Evolutionary conservation across 2,888 invertebrate genomes (phyloP), one percentile per base, ranked within the genome.

Genomic region (Villa cingulata): DNA sequence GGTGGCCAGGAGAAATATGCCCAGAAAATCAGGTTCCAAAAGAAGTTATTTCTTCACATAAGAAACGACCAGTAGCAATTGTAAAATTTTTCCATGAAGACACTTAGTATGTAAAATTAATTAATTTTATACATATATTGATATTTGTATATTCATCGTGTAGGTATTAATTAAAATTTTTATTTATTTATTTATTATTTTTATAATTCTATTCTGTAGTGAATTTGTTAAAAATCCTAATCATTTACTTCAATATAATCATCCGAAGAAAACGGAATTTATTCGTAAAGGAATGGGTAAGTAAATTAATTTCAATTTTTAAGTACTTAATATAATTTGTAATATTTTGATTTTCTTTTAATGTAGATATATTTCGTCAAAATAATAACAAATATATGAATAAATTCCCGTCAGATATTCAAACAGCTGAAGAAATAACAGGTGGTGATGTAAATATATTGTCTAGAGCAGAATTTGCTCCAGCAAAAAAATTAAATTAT

Each of bases 31-130:
- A 74, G 59, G 69, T 85, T 48, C 81, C 84, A 20, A 76, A 79
- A 56, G 83, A 84, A 60, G 72, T 83, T 55, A 69, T 80, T 51
- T 67, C 70, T 41, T 77, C 79, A 46, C 75, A 81, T 59, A 74
- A 76, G 59, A 83, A 81, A 61, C 75, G 77, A 55, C 82, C 86
- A n/a, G 78, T 87, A 56, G 84, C 83, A 46, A 79, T 82, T 58
- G 88, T 89, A 43, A 83, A 85, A 64, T 89, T 88, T 70, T 88
- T 88, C 66, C 80, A 85, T 64, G 89, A 89, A 70, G 81, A 82
- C 60, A 74, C 78, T 53, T 88, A 77, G 89, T 89, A 76, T 81
- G 85, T 76, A 42, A 36, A 39, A 46, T 42, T 52, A 49, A 48
- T 43, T 51, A 52, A 47, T 29, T 16, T 15, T 16, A 15, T 36